Conservation (phyloP, 2,888 invertebrate species). For the Marasmarcha lunaedactyla region DNA sequence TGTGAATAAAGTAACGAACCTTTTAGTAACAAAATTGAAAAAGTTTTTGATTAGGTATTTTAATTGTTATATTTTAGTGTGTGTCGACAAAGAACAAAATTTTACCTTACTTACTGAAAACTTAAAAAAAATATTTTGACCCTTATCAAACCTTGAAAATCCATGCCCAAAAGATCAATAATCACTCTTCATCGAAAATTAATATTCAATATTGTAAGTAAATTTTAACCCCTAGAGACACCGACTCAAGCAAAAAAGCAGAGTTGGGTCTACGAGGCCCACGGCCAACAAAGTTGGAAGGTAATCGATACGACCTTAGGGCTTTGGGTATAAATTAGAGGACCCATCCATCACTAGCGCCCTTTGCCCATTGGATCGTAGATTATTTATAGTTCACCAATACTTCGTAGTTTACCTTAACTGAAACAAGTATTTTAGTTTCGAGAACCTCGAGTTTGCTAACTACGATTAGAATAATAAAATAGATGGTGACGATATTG, state of each 20-base stretch:
- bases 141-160: too few species aligned
- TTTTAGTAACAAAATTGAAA: too few species aligned
- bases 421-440: slow-evolving; percentile 17
- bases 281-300: slow-evolving; percentile 40
- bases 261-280: slow-evolving; percentile 17
- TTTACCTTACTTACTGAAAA: too few species aligned
- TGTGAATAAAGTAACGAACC: too few species aligned
- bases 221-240: slow-evolving; percentile 36
- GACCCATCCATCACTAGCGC: slow-evolving; percentile 64
- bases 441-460: not conserved
- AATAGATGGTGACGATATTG: too few species aligned
- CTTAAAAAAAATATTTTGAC: too few species aligned
- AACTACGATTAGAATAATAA: not conserved
- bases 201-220: slow-evolving; percentile 14
- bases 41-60: too few species aligned
- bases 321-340: slow-evolving; percentile 67
- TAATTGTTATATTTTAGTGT: too few species aligned
- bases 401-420: slow-evolving; percentile 40
- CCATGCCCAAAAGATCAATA: not conserved
- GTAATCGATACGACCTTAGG: slow-evolving; percentile 69
- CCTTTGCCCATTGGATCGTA: slow-evolving; percentile 65
- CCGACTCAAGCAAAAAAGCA: slow-evolving; percentile 36
- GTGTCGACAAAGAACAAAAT: too few species aligned
- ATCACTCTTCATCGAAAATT: not conserved
- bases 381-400: slow-evolving; percentile 59